These are phyloP conservation scores for Rhopalosiphum maidis DNA, from an alignment of 1,140 invertebrate genomes.

Conservation along the genomic window DNA sequence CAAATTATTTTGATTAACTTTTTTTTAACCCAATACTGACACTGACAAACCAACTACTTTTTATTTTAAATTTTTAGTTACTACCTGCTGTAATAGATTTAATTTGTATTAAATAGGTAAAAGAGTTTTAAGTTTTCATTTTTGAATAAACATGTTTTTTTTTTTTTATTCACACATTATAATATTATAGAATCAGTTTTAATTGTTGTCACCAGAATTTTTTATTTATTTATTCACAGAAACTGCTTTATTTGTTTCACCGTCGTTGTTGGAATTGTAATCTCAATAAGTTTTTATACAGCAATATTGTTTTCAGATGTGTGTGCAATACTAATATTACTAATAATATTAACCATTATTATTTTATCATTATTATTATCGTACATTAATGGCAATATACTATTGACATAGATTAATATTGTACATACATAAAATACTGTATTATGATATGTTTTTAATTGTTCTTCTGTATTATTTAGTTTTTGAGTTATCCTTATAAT, in stretches of 20 bases:
- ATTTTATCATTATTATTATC: neutral
- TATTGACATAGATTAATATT: slow-evolving; percentile 17
- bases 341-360: slow-evolving; percentile 31
- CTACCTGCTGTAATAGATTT: neutral
- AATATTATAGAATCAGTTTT: neutral
- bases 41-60: slow-evolving; percentile 15
- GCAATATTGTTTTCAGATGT: slow-evolving; percentile 43
- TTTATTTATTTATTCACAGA: neutral
- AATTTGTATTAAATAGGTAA: neutral
- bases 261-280: neutral
- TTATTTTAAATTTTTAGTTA: slow-evolving; percentile 12
- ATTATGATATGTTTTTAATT: neutral
- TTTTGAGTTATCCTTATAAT: slow-evolving; percentile 2
- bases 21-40: neutral
- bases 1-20: slow-evolving; percentile 35
- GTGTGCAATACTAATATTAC: slow-evolving; percentile 40
- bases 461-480: neutral
- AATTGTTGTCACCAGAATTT: neutral
- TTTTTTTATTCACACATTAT: neutral
- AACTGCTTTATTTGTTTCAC: neutral
- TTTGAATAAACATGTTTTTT: neutral
- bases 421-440: slow-evolving; percentile 10
- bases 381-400: neutral
- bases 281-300: slow-evolving; percentile 13
- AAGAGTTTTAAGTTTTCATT: neutral